A percentile compares a stretch with the other conserved stretches of the same genome.
These are phyloP conservation scores for Silurus lanzhouensis DNA, from an alignment of 2,797 vertebrate species.

Conservation along the genomic window DNA sequence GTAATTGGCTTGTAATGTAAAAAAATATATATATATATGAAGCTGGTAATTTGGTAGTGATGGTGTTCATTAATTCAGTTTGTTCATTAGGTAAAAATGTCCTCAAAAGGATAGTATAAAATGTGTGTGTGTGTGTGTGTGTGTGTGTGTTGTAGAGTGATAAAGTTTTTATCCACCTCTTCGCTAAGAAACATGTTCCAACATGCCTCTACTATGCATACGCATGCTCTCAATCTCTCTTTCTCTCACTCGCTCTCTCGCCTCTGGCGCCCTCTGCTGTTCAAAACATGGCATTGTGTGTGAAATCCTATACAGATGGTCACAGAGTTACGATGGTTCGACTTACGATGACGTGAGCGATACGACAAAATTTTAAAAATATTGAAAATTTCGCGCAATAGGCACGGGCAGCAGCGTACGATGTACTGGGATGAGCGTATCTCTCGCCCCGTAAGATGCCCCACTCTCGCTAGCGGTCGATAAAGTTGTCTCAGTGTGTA, in stretches of 20 bases:
- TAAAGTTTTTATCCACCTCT: background rate
- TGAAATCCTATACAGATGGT: background rate
- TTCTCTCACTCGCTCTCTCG: background rate
- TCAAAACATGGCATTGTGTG: background rate
- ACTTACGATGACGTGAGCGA: too few relatives aligned
- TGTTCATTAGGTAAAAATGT: background rate
- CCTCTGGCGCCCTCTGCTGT: constrained; percentile 21
- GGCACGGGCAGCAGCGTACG: too few relatives aligned
- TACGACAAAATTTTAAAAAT: too few relatives aligned
- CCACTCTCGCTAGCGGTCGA: too few relatives aligned
- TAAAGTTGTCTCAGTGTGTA: too few relatives aligned
- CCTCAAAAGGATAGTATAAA: background rate
- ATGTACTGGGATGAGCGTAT: too few relatives aligned
- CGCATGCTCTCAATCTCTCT: background rate
- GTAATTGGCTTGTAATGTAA: background rate
- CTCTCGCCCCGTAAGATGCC: too few relatives aligned
- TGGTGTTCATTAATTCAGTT: background rate
- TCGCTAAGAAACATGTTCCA: constrained; percentile 36
- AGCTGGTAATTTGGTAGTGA: background rate
- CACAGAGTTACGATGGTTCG: too few relatives aligned
- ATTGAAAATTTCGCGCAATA: too few relatives aligned
- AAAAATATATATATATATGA: background rate
- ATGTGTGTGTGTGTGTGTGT: background rate
- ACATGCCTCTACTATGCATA: constrained; percentile 11
- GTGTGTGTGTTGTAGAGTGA: background rate